A percentile compares a stretch with the other conserved stretches of the same genome.
phyloP scores from a whole-genome alignment of 92 coral and sea anemone genomes.

The Phymanthus crucifer region DNA sequence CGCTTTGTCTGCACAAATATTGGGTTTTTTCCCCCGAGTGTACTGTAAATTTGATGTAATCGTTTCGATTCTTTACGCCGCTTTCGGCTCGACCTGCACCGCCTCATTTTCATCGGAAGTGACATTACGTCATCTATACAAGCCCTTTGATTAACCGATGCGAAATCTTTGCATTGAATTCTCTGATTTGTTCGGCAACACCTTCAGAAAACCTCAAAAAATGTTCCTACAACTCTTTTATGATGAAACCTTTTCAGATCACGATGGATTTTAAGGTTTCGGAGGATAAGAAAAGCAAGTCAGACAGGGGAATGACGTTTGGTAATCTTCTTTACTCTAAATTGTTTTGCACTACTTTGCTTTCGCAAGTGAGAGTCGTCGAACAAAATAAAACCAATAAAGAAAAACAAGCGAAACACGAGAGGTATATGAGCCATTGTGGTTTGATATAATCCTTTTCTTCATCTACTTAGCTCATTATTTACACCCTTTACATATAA shows the following conservation, averaged over 20 bases:
- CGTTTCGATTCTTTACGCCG: not conserved
- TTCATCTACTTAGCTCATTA: conserved; percentile 6
- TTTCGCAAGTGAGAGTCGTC: not conserved
- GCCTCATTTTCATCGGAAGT: conserved; percentile 21
- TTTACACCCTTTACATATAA: not conserved
- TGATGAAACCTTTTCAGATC: not conserved
- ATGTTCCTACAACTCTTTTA: not conserved
- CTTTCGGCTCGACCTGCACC: conserved; percentile 6
- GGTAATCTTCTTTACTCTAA: conserved; percentile 10
- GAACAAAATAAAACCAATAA: conserved; percentile 30
- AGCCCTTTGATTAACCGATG: conserved; percentile 15
- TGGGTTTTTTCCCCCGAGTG: not conserved
- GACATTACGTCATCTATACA: conserved; percentile 22
- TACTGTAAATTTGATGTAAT: conserved; percentile 5
- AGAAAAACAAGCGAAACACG: conserved; percentile 27
- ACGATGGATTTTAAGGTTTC: not conserved
- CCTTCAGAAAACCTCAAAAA: not conserved
- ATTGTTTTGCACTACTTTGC: conserved; percentile 16
- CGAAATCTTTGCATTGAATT: not conserved
- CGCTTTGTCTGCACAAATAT: conserved; percentile 6
- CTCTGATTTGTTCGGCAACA: conserved; percentile 5
- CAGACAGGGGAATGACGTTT: conserved; percentile 7
- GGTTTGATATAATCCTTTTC: conserved; percentile 19
- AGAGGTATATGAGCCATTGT: conserved; percentile 21
- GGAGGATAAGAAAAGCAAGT: not conserved